Evolutionary conservation across 1,140 invertebrate genomes (phyloP), one percentile per base, ranked within the genome.

Genomic region (Diprion similis): DNA sequence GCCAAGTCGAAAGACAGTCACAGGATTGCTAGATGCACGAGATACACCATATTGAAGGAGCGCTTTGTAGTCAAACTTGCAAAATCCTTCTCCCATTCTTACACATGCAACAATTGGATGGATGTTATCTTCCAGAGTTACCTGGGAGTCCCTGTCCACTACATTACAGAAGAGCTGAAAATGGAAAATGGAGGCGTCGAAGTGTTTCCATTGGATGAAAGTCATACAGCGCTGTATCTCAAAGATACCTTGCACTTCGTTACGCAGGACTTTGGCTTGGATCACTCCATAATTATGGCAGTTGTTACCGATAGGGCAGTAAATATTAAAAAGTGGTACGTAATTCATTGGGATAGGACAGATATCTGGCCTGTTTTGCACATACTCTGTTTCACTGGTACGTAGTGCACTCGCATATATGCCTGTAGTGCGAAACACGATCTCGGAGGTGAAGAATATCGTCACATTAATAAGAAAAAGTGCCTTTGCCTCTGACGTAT

Each of bases 1-100:
- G 6, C 80, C 79, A 64, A 76, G 74, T 46, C 46, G 78, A 47
- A 66, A 73, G 71, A 80, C 78, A 67, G 71, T 81, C 10, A 83
- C 79, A 17, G 77, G 66, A 73, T 77, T 81, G 70, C 66, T 81
- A 75, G 78, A 75, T 47, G 51, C 10, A 17, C 68, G n/a, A n/a
- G 75, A 73, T 78, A 75, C 59, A 59, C 70, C 6, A n/a, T 46
- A 1, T 72, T 74, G 37, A 74, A 74, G 69, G 8, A 51, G 15
- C 48, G 48, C 48, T 51, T 76, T 51, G 66, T 70, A 1, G 15
- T 66, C 13, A 66, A 46, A 11, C 13, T 75, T 48, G 18, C 37
- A 46, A 45, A 70, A 46, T 69, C 47, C 46, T 8, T 67, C 46
- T 73, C n/a, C 46, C 72, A 74, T 64, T 73, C 72, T 68, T 11